Evolutionary conservation across 2,888 invertebrate genomes (phyloP), one percentile per base, ranked within the genome.

Genomic region (Chymomyza fuscimana): DNA sequence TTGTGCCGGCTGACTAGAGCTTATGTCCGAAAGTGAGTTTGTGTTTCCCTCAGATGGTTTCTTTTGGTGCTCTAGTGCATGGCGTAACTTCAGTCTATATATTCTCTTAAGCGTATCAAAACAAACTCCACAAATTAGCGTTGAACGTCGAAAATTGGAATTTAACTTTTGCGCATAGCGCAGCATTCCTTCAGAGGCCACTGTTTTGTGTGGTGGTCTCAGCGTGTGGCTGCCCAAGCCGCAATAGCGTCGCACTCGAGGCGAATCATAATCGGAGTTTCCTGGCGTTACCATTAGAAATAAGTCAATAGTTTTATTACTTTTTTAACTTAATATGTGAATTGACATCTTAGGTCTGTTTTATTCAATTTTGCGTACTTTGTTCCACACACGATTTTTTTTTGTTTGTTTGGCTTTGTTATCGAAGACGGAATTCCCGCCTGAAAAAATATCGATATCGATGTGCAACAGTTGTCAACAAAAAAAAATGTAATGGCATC

Each of bases 21-120:
- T 79, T 0, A 72, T 66, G 54, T 82, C 84, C 2, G 82, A 86
- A 12, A 86, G 22, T n/a, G 77, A 84, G 22, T 65, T 69, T 0
- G 64, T 63, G 1, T 64, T 58, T 0, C 15, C 1, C 25, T n/a
- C 0, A 36, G 19, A 9, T 51, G 46, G 1, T 58, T 58, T 32
- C 70, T 32, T 2, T 5, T 64, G 46, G 15, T 64, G 40, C 9
- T n/a, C 0, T 16, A 61, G 36, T 5, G 76, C 83, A 10, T 70
- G 56, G 2, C 32, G 16, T 12, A 77, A 5, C 67, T 87, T 89
- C 0, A 51, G 19, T 0, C 19, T 15, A 51, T 73, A 87, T 1
- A 79, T 66, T 5, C 60, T 60, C 15, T 10, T 29, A 25, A 89
- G 51, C 3, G 65, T 65, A 0, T 72, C 40, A 29, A 73, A 78